Percentiles rank a stretch among this genome's conserved stretches.
Evolutionary conservation across 1,140 invertebrate species (phyloP).

Genomic region (Nasonia longicornis): DNA sequence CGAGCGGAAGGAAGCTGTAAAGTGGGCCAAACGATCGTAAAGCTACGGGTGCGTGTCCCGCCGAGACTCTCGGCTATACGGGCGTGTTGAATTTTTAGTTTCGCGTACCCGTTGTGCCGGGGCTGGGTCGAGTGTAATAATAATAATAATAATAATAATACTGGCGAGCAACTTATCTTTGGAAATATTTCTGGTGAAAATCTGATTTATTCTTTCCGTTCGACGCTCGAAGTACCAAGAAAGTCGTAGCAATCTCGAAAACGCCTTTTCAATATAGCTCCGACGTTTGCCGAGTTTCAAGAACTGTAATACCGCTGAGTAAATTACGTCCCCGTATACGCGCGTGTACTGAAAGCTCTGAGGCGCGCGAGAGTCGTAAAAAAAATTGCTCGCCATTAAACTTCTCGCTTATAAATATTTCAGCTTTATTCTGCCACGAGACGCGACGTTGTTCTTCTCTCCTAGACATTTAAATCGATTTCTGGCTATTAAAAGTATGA

Average conservation of each 20-base stretch:
- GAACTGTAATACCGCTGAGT: background rate
- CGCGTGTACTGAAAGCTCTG: background rate
- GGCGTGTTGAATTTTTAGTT: background rate
- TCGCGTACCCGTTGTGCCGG: background rate
- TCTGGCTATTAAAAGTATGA: background rate
- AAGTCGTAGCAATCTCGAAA: background rate
- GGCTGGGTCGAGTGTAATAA: too few relatives aligned
- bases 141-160: too few relatives aligned
- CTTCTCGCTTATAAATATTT: background rate
- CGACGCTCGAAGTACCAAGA: background rate
- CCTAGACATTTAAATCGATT: background rate
- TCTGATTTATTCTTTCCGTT: too few relatives aligned
- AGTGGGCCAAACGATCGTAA: constrained; percentile 18
- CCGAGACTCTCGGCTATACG: background rate
- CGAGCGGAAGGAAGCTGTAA: constrained; percentile 41
- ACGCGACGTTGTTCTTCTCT: background rate
- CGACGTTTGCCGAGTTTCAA: background rate
- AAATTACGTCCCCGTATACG: background rate
- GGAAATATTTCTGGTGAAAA: too few relatives aligned
- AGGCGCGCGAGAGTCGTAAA: background rate
- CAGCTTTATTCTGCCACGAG: background rate
- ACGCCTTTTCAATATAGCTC: background rate
- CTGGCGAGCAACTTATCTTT: too few relatives aligned
- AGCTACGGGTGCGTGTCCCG: background rate
- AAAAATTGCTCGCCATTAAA: background rate